phyloP scores from a whole-genome alignment of 2,888 invertebrate genomes.

The Notocelia uddmanniana region DNA sequence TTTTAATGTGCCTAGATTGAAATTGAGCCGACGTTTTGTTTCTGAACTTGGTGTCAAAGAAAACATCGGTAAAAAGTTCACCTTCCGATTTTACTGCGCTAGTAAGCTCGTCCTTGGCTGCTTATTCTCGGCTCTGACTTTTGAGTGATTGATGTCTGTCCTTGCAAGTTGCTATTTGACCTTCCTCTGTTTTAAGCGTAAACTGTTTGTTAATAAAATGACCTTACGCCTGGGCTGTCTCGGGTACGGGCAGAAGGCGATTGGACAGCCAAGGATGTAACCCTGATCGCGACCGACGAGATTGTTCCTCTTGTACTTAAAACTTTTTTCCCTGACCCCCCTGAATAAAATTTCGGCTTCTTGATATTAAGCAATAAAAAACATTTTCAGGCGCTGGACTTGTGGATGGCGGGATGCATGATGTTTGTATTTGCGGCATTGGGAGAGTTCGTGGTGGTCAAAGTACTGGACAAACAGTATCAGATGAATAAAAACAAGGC shows the following conservation, averaged over 20 bases:
- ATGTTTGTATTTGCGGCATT: conserved; percentile 94
- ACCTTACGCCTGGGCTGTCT: too few relatives aligned
- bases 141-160: not conserved
- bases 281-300: too few relatives aligned
- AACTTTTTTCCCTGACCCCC: not conserved
- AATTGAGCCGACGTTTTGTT: not conserved
- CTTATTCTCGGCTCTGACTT: not conserved
- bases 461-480: conserved; percentile 91
- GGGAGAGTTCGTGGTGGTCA: conserved; percentile 93
- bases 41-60: not conserved
- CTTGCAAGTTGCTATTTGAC: not conserved
- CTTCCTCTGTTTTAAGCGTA: not conserved
- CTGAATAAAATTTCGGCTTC: not conserved
- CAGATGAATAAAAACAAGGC: conserved; percentile 86
- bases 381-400: conserved; percentile 89
- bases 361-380: not conserved
- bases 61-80: too few relatives aligned
- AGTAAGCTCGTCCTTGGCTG: not conserved
- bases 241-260: too few relatives aligned
- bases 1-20: too few relatives aligned
- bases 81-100: too few relatives aligned
- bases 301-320: not conserved
- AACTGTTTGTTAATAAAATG: not conserved
- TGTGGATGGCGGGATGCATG: conserved; percentile 97
- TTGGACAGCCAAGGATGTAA: too few relatives aligned